These are phyloP conservation scores for Avahi laniger DNA, from an alignment of 2,797 vertebrate species.

Conservation along the genomic window DNA sequence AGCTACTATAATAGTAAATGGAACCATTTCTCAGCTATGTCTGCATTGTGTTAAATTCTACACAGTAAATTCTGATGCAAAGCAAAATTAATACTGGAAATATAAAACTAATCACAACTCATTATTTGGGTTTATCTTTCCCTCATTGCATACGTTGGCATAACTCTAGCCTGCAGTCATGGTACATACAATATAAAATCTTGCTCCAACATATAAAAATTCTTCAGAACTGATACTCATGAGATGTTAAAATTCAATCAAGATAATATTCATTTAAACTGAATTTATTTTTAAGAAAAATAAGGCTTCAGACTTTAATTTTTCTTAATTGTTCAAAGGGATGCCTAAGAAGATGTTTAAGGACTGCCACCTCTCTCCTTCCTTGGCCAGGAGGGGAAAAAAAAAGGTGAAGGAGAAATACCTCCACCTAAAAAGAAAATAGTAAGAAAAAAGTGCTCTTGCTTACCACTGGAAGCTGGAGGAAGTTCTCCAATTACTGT, in stretches of 20 bases:
- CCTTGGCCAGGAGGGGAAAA: background rate
- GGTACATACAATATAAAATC: background rate
- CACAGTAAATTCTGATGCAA: background rate
- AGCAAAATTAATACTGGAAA: constrained; percentile 41
- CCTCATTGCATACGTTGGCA: background rate
- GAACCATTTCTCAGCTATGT: background rate
- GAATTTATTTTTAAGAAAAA: constrained; percentile 48
- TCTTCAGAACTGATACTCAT: background rate
- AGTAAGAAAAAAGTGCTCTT: background rate
- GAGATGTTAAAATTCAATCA: constrained; percentile 20
- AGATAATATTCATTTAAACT: background rate
- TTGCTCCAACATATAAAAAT: background rate
- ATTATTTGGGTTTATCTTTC: background rate
- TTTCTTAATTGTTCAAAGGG: background rate
- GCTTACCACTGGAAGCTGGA: constrained; percentile 96
- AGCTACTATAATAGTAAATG: background rate
- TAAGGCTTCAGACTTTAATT: background rate
- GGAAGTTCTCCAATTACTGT: constrained; percentile 99
- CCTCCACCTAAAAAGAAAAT: background rate
- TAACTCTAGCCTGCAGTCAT: background rate
- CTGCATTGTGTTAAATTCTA: constrained; percentile 26
- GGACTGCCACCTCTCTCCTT: background rate
- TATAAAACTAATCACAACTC: background rate
- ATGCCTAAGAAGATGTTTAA: background rate
- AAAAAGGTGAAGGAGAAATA: background rate